These are phyloP conservation scores for Homarus gammarus DNA, from an alignment of 2,888 invertebrate species.

Conservation along the genomic window DNA sequence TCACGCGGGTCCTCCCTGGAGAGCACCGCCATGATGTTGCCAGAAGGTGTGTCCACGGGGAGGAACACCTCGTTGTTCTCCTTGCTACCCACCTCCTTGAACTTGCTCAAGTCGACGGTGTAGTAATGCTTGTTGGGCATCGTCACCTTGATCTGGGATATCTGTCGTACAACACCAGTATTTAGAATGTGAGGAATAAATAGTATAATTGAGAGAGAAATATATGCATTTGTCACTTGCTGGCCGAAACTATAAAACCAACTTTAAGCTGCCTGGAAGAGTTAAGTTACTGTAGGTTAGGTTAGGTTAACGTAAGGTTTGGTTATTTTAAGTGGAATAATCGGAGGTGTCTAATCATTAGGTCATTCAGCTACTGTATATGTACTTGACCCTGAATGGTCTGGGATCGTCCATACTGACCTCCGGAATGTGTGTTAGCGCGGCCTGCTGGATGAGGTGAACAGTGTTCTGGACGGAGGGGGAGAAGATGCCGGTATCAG, in stretches of 20 bases:
- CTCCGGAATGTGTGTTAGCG: slow-evolving; percentile 85
- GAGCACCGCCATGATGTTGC: slow-evolving; percentile 87
- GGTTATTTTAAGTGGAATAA: too few species aligned
- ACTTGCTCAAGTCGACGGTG: slow-evolving; percentile 87
- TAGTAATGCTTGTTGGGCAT: slow-evolving; percentile 92
- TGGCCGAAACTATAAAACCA: neutral
- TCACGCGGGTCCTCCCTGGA: slow-evolving; percentile 82
- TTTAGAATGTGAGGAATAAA: neutral
- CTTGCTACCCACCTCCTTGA: slow-evolving; percentile 81
- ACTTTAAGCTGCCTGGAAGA: too few species aligned
- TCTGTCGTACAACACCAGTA: slow-evolving; percentile 80
- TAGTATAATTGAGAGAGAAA: neutral
- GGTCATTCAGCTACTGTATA: too few species aligned
- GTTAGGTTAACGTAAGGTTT: too few species aligned
- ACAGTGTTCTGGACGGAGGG: slow-evolving; percentile 90
- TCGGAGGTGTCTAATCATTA: too few species aligned
- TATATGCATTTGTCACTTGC: neutral
- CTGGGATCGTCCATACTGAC: too few species aligned
- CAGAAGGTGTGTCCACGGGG: slow-evolving; percentile 89
- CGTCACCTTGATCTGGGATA: slow-evolving; percentile 86
- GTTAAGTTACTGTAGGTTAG: too few species aligned
- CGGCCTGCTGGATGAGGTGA: slow-evolving; percentile 85
- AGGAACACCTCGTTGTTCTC: slow-evolving; percentile 86
- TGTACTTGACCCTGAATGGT: too few species aligned
- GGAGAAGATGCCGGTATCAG: slow-evolving; percentile 86